Percentiles rank a stretch among this genome's conserved stretches.
These are phyloP conservation scores for Semaprochilodus insignis DNA, from an alignment of 2,797 vertebrate genomes.

Conservation along the genomic window DNA sequence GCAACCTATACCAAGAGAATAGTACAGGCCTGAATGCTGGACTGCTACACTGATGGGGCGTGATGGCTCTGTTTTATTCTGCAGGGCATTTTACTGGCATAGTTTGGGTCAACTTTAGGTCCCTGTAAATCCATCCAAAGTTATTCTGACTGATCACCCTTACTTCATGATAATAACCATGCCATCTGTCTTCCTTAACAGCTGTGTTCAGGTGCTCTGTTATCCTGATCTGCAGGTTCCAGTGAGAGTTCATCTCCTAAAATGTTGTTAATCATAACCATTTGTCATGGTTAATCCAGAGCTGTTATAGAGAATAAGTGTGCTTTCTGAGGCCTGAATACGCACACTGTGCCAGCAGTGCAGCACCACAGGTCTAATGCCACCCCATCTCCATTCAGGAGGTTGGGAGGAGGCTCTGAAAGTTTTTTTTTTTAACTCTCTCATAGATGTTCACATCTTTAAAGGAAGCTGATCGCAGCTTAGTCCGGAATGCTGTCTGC, in stretches of 20 bases:
- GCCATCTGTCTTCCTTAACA: neutral
- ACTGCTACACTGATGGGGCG: too few species aligned
- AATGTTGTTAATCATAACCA: constrained; percentile 65
- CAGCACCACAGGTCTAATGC: constrained; percentile 46
- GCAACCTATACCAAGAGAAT: too few species aligned
- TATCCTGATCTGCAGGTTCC: constrained; percentile 39
- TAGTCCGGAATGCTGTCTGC: neutral
- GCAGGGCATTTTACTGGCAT: too few species aligned
- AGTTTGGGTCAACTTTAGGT: too few species aligned
- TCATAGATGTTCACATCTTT: neutral
- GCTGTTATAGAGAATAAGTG: constrained; percentile 64
- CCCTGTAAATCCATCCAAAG: too few species aligned
- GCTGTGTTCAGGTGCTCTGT: constrained; percentile 28
- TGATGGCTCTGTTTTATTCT: too few species aligned
- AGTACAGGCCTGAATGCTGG: too few species aligned
- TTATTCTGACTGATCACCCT: too few species aligned
- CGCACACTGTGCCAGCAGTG: constrained; percentile 59
- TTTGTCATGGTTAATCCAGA: constrained; percentile 71
- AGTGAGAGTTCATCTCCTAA: constrained; percentile 55
- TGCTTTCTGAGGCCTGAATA: constrained; percentile 34
- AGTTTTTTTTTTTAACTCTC: neutral
- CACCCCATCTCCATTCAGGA: neutral
- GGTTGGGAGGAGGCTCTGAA: neutral
- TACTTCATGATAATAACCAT: neutral
- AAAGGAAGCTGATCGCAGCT: neutral